These are phyloP conservation scores for Tethea ocularis DNA, from an alignment of 2,888 invertebrate genomes.

Conservation along the genomic window DNA sequence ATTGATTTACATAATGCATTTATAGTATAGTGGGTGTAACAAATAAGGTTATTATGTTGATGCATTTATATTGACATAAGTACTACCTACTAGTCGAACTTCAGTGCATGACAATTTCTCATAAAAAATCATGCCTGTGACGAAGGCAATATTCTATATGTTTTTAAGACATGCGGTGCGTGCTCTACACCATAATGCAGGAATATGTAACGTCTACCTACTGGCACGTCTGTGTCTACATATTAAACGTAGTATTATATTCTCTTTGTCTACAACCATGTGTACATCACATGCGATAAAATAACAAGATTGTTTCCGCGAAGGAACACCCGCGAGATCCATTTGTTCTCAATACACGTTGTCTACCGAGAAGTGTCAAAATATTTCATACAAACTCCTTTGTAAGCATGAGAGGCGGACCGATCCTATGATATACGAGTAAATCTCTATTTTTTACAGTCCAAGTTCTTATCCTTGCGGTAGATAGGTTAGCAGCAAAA, in stretches of 20 bases:
- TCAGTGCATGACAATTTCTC: conserved; percentile 29
- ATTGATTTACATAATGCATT: not conserved
- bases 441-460: conserved; percentile 68
- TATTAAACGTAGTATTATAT: no score
- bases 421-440: conserved; percentile 58
- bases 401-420: conserved; percentile 63
- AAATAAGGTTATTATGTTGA: not conserved
- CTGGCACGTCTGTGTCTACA: not conserved
- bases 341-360: conserved; percentile 38
- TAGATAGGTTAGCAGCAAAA: conserved; percentile 54
- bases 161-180: conserved; percentile 26
- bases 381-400: conserved; percentile 69
- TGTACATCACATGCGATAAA: conserved; percentile 46
- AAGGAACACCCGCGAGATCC: conserved; percentile 57
- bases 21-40: not conserved
- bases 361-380: conserved; percentile 78
- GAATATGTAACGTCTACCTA: conserved; percentile 1
- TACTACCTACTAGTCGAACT: no score
- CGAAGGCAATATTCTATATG: conserved; percentile 28
- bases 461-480: conserved; percentile 46
- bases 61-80: not conserved
- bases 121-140: conserved; percentile 29
- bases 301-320: conserved; percentile 57
- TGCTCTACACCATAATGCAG: conserved; percentile 29
- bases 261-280: no score